These are phyloP conservation scores for Xanthostigma xanthostigma DNA, from an alignment of 2,888 invertebrate species.

Conservation along the genomic window DNA sequence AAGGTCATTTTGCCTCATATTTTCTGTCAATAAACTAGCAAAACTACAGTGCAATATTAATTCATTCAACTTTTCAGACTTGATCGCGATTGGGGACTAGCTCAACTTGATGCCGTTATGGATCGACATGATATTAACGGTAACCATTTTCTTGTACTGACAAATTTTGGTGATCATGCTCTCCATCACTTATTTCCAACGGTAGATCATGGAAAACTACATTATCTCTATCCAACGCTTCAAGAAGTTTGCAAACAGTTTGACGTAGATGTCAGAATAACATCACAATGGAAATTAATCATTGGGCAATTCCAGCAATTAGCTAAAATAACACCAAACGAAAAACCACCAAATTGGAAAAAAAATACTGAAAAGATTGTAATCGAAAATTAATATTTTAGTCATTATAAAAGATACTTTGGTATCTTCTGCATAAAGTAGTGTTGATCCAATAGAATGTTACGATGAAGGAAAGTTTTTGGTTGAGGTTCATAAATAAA, in stretches of 20 bases:
- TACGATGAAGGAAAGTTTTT: too few species aligned
- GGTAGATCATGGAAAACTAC: constrained; percentile 57
- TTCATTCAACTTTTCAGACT: constrained; percentile 28
- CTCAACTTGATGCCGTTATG: constrained; percentile 57
- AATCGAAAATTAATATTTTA: constrained; percentile 1
- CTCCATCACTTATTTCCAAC: constrained; percentile 73
- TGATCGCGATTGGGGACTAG: constrained; percentile 57
- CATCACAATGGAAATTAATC: constrained; percentile 42
- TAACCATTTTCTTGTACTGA: constrained; percentile 48
- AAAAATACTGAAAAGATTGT: constrained; percentile 21
- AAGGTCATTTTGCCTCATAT: constrained; percentile 1
- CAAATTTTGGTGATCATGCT: constrained; percentile 62
- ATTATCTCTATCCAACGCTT: constrained; percentile 46
- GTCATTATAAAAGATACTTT: too few species aligned
- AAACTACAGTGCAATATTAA: constrained; percentile 5
- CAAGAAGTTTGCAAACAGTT: constrained; percentile 50
- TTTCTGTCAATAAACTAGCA: constrained; percentile 16
- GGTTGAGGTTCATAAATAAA: too few species aligned
- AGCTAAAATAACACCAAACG: constrained; percentile 29
- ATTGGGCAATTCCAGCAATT: constrained; percentile 52
- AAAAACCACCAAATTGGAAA: constrained; percentile 14
- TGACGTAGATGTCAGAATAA: constrained; percentile 31
- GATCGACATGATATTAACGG: constrained; percentile 54
- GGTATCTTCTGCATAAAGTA: too few species aligned
- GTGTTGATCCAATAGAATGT: too few species aligned